Evolutionary conservation across 1,140 invertebrate species (phyloP).

Genomic region (Drosophila ogumai): DNA sequence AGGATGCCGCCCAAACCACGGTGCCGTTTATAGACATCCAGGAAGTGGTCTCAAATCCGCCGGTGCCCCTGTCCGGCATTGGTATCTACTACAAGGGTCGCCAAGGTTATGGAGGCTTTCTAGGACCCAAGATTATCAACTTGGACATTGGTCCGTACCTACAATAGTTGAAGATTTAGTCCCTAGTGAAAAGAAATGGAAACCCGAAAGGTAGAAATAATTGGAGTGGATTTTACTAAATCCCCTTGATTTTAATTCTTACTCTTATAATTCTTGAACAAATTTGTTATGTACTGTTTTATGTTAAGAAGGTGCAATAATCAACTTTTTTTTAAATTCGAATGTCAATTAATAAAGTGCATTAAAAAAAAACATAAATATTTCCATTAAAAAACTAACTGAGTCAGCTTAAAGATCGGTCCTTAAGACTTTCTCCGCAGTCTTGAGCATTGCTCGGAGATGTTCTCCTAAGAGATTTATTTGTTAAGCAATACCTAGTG

Average conservation of each 20-base stretch:
- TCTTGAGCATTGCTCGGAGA: not conserved
- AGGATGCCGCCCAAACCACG: conserved; percentile 94
- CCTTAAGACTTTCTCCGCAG: not conserved
- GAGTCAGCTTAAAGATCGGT: not conserved
- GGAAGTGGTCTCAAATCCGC: conserved; percentile 87
- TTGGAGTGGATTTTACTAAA: too few relatives aligned
- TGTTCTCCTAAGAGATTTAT: not conserved
- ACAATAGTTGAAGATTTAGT: not conserved
- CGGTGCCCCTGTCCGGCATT: conserved; percentile 87
- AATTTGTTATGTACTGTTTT: too few relatives aligned
- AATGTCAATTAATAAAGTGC: too few relatives aligned
- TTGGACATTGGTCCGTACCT: conserved; percentile 86
- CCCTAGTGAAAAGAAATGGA: not conserved
- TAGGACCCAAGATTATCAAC: conserved; percentile 91
- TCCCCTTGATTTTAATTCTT: too few relatives aligned
- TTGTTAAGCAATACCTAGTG: not conserved
- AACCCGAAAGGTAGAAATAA: not conserved
- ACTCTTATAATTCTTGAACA: too few relatives aligned
- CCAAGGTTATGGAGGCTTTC: conserved; percentile 89
- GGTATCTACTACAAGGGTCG: conserved; percentile 92
- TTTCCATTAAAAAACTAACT: too few relatives aligned
- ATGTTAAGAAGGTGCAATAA: too few relatives aligned
- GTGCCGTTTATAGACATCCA: conserved; percentile 94
- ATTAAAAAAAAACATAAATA: too few relatives aligned
- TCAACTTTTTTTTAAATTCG: too few relatives aligned